Conservation (phyloP, 2,797 vertebrate species). For the Pithecia hirsuta region DNA sequence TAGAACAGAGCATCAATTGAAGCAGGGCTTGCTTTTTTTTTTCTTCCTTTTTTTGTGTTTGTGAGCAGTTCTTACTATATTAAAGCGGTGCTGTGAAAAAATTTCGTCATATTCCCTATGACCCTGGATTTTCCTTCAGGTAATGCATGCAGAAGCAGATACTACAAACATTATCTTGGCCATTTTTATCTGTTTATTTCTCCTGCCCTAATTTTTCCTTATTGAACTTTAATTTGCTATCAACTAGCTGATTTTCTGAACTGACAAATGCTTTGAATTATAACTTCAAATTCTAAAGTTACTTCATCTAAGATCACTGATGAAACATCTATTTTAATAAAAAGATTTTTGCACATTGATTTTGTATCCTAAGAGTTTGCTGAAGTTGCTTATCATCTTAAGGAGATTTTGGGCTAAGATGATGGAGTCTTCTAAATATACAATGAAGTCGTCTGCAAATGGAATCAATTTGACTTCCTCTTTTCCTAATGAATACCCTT, state of each 20-base stretch:
- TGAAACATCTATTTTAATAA: neutral
- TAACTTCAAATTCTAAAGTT: neutral
- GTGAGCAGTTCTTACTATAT: neutral
- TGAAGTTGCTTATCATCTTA: too few relatives aligned
- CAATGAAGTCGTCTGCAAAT: too few relatives aligned
- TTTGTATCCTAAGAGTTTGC: too few relatives aligned
- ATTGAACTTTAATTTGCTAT: neutral
- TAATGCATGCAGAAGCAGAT: neutral
- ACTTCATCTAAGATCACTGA: neutral
- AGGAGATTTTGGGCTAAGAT: too few relatives aligned
- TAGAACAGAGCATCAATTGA: neutral
- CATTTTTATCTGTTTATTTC: neutral
- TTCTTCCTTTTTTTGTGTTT: neutral
- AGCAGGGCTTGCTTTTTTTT: neutral
- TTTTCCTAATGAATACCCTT: too few relatives aligned
- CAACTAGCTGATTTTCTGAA: neutral
- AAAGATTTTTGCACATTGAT: too few relatives aligned
- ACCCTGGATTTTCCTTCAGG: neutral
- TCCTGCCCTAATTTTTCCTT: neutral
- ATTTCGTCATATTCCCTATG: neutral
- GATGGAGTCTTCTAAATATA: too few relatives aligned
- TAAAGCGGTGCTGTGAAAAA: neutral
- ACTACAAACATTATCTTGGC: neutral
- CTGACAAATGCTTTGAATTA: slow-evolving; percentile 14
- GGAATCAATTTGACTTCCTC: too few relatives aligned